A percentile compares a stretch with the other conserved stretches of the same genome.
Evolutionary conservation across 2,888 invertebrate genomes (phyloP).

Genomic region (Macrophya alboannulata): DNA sequence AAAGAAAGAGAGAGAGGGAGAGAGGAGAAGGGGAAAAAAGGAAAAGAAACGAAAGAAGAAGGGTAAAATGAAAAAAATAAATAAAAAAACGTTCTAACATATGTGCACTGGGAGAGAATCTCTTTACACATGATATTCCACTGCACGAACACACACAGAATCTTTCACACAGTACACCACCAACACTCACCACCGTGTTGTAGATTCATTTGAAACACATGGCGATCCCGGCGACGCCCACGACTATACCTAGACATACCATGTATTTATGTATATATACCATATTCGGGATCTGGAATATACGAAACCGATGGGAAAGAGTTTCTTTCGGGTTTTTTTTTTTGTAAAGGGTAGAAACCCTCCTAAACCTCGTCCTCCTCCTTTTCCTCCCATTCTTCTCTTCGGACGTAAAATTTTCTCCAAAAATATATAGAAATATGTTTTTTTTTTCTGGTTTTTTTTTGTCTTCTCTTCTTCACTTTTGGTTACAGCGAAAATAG

Average conservation of each 20-base stretch:
- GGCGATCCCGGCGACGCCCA: constrained; percentile 60
- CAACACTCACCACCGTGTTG: constrained; percentile 64
- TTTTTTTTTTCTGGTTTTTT: not conserved
- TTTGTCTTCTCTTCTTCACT: not conserved
- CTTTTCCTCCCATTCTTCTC: too few relatives aligned
- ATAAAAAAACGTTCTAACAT: constrained; percentile 64
- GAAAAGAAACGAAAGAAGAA: not conserved
- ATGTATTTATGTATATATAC: not conserved
- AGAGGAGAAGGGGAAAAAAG: not conserved
- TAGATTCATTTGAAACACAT: constrained; percentile 73
- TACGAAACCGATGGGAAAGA: constrained; percentile 32
- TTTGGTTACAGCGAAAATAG: too few relatives aligned
- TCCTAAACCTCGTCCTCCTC: too few relatives aligned
- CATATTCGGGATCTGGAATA: not conserved
- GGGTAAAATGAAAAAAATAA: not conserved
- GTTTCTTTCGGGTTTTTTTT: constrained; percentile 14
- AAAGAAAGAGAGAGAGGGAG: not conserved
- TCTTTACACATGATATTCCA: constrained; percentile 70
- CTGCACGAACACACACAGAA: constrained; percentile 55
- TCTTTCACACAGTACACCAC: constrained; percentile 52
- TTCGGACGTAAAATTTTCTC: too few relatives aligned
- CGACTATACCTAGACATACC: not conserved
- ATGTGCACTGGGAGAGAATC: constrained; percentile 77
- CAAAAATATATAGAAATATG: too few relatives aligned
- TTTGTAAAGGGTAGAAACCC: not conserved